Conservation (phyloP, 2,113 vertebrate species). For the Ardeotis arabs region DNA sequence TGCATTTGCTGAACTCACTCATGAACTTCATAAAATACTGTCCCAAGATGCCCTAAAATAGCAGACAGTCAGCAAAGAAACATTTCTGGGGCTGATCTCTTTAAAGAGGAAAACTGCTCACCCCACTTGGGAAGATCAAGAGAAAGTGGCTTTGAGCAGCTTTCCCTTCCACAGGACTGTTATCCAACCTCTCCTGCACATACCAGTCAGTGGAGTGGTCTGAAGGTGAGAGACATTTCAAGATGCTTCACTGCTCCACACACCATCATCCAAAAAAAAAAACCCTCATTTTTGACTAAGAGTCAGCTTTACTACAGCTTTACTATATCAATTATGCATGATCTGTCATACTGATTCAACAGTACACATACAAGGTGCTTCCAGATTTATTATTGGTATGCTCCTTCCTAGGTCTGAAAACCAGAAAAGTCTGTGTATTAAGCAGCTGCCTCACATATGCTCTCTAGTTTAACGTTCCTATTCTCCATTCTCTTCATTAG, state of each 20-base stretch:
- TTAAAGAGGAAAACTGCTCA: not conserved
- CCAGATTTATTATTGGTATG: not conserved
- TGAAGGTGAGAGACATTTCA: not conserved
- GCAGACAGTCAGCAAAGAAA: not conserved
- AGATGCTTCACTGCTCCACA: not conserved
- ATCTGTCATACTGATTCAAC: not conserved
- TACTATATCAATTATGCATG: not conserved
- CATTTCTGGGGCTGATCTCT: not conserved
- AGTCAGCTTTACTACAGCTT: not conserved
- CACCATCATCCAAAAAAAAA: not conserved
- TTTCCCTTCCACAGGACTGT: not conserved
- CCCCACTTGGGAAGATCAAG: not conserved
- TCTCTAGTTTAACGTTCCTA: not conserved
- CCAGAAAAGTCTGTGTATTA: not conserved
- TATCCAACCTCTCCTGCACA: not conserved
- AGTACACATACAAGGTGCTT: not conserved
- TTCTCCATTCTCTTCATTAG: not conserved
- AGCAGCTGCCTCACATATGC: not conserved
- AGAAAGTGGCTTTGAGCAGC: not conserved
- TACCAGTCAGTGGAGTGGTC: not conserved
- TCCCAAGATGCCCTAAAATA: not conserved
- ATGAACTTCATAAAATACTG: not conserved
- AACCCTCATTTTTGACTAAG: not conserved
- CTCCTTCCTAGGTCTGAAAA: not conserved
- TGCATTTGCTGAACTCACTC: not conserved